These are phyloP conservation scores for Rhamphomyia laevipes DNA, from an alignment of 2,888 invertebrate species.

Conservation along the genomic window DNA sequence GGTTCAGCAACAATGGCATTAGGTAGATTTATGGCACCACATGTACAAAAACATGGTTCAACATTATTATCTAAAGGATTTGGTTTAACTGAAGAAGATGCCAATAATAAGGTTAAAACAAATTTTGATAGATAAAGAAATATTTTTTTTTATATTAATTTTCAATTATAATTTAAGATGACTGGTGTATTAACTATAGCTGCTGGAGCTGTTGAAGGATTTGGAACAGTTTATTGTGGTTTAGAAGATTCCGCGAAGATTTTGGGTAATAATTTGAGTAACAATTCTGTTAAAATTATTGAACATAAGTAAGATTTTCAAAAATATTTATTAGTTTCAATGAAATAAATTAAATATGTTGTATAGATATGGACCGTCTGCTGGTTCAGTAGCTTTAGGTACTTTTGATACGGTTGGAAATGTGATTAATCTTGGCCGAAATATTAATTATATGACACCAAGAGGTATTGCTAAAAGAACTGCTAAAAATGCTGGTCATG, in stretches of 20 bases:
- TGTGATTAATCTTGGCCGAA: slow-evolving; percentile 50
- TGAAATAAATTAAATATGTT: slow-evolving; percentile 1
- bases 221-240: slow-evolving; percentile 56
- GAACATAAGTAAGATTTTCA: slow-evolving; percentile 51
- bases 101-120: slow-evolving; percentile 42
- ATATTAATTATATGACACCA: slow-evolving; percentile 52
- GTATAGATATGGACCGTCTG: slow-evolving; percentile 55
- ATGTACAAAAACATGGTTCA: slow-evolving; percentile 52
- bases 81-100: slow-evolving; percentile 42
- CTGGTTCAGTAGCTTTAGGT: slow-evolving; percentile 50
- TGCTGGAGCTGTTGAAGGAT: slow-evolving; percentile 58
- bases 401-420: slow-evolving; percentile 60
- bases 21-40: slow-evolving; percentile 55
- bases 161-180: slow-evolving; percentile 18
- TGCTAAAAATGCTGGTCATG: slow-evolving; percentile 50
- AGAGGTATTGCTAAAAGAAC: slow-evolving; percentile 52
- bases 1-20: slow-evolving; percentile 55
- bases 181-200: slow-evolving; percentile 52
- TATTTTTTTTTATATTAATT: neutral
- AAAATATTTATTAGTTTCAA: neutral
- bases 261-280: slow-evolving; percentile 49
- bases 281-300: slow-evolving; percentile 63
- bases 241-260: slow-evolving; percentile 58
- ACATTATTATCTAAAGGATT: slow-evolving; percentile 44
- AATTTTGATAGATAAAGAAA: neutral